Evolutionary conservation across 1,140 invertebrate species (phyloP).

Genomic region (Lanistes nyassanus): DNA sequence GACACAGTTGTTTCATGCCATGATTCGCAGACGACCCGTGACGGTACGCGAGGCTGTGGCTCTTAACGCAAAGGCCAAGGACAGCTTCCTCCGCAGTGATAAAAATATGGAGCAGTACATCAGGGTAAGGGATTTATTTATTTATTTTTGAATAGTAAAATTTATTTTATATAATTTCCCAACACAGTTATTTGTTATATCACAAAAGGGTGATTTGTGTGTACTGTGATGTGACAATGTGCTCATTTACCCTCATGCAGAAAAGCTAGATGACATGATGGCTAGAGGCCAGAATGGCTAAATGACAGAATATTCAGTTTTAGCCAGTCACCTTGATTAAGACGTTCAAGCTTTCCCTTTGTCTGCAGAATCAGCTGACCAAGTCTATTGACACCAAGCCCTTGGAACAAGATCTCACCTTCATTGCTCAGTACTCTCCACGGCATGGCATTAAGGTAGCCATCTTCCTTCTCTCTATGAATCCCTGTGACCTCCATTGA

Average conservation of each 20-base stretch:
- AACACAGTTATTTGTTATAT: too few species aligned
- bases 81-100: conserved; percentile 55
- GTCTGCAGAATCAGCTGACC: conserved; percentile 56
- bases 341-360: neutral
- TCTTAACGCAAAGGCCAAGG: conserved; percentile 53
- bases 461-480: neutral
- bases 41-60: conserved; percentile 54
- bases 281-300: too few species aligned
- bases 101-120: conserved; percentile 62
- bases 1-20: conserved; percentile 54
- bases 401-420: conserved; percentile 58
- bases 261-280: too few species aligned
- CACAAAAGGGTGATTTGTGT: too few species aligned
- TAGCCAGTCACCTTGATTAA: too few species aligned
- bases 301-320: too few species aligned
- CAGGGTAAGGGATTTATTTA: conserved; percentile 41
- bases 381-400: conserved; percentile 53
- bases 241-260: too few species aligned
- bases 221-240: too few species aligned
- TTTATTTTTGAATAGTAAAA: neutral
- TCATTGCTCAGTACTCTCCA: conserved; percentile 57
- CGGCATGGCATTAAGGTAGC: conserved; percentile 58
- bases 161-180: neutral
- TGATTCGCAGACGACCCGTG: conserved; percentile 50
- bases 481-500: neutral